Base-by-base conservation (phyloP, 2,113 vertebrate genomes). In the Chaetura pelagica region DNA sequence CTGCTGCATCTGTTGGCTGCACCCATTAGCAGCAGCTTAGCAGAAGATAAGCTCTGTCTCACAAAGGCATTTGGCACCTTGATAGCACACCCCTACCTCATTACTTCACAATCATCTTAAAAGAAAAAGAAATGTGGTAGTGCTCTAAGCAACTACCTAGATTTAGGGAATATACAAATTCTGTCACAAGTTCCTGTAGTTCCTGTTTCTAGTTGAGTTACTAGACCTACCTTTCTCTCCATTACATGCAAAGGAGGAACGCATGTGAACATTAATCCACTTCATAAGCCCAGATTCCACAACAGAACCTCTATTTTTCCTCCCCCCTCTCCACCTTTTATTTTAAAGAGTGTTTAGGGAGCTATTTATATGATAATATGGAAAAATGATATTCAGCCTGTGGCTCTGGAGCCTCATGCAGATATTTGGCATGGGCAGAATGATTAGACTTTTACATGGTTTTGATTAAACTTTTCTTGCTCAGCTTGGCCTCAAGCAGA, bases 341-440 rank as follows among this genome's bases (percentile, higher is more conserved):
- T 81, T 83, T 95, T 91, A 80, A 96, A 88, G 88, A 88, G 90
- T 71, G 38, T 92, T 94, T 74, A 91, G 90, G 93, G 91, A 97
- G 55, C 68, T 80, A 83, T 95, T 97, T 95, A 91, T 84, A 87
- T 94, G 92, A 96, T 96, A 96, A 96, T 86, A 94, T 83, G 82
- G 85, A 93, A 96, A 97, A 97, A 86, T 90, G 7, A 96, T 93
- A 96, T 90, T 92, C 87, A 93, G 95, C 93, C 94, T 74, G 48
- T 92, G 93, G 93, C 93, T 96, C 76, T 92, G 78, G 72, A 97
- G 96, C 76, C 92, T 95, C 88, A 84, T 61, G 90, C 88, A 90
- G 85, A 61, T 96, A 88, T 90, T 58, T 92, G 93, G 94, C 92
- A 92, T 14, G 29, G 20, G 92, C 57, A 93, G 57, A 96, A 86